phyloP scores from a whole-genome alignment of 2,888 invertebrate species.

The Platypus cylindrus region DNA sequence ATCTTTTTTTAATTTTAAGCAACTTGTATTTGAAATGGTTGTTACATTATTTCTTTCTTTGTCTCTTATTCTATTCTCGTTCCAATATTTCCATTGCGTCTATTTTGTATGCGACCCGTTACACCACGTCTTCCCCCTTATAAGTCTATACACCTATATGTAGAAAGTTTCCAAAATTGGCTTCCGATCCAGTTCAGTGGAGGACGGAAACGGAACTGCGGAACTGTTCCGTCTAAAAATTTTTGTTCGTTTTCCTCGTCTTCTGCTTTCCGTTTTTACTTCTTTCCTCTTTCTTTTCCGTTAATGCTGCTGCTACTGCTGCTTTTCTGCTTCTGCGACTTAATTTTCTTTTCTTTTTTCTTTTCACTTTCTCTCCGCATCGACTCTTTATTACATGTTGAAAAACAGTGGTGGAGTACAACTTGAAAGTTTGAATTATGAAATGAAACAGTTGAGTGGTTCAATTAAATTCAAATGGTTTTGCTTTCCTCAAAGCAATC shows the following conservation, averaged over 20 bases:
- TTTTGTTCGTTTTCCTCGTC: constrained; percentile 4
- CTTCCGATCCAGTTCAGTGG: constrained; percentile 42
- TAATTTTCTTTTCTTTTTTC: constrained; percentile 42
- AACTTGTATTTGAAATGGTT: too few relatives aligned
- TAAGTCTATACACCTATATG: too few relatives aligned
- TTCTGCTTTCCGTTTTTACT: constrained; percentile 22
- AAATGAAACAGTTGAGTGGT: too few relatives aligned
- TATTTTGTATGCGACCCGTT: constrained; percentile 34
- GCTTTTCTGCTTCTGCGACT: constrained; percentile 19
- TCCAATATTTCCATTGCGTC: neutral
- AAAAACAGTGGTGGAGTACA: constrained; percentile 18
- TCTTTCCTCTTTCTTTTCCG: constrained; percentile 11
- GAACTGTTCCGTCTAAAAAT: constrained; percentile 14
- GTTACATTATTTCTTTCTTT: too few relatives aligned
- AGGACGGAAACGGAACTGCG: constrained; percentile 37
- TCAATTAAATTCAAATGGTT: too few relatives aligned
- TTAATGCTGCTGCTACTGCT: neutral
- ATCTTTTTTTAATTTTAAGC: too few relatives aligned
- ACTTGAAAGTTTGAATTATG: too few relatives aligned
- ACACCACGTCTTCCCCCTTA: constrained; percentile 26
- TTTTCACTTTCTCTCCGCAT: neutral
- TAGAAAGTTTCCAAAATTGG: constrained; percentile 43
- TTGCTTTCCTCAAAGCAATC: too few relatives aligned
- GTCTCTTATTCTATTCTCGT: neutral
- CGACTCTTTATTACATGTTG: constrained; percentile 44